These are phyloP conservation scores for Sciurus vulgaris DNA, from an alignment of 2,797 vertebrate genomes.

Conservation along the genomic window DNA sequence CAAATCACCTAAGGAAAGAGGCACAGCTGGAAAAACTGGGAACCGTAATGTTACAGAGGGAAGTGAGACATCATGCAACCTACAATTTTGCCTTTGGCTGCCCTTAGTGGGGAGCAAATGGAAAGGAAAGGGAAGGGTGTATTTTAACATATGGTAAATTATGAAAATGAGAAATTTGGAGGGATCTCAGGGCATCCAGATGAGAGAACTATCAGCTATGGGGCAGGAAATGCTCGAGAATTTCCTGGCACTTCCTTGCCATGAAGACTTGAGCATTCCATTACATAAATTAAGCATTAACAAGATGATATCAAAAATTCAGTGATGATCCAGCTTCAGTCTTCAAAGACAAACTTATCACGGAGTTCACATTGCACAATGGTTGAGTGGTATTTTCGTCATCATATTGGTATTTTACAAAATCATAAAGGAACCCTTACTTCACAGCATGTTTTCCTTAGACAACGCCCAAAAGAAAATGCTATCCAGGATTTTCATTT, in stretches of 20 bases:
- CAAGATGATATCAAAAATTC: constrained; percentile 64
- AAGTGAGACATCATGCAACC: neutral
- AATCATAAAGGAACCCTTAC: constrained; percentile 81
- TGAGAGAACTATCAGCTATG: neutral
- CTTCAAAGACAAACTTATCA: constrained; percentile 82
- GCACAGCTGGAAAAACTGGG: neutral
- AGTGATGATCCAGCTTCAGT: constrained; percentile 69
- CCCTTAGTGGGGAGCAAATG: neutral
- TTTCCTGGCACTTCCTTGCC: neutral
- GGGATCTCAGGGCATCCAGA: neutral
- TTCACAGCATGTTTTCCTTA: constrained; percentile 83
- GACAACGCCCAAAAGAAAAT: constrained; percentile 86
- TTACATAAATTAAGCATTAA: constrained; percentile 66
- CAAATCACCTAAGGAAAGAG: neutral
- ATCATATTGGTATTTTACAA: constrained; percentile 83
- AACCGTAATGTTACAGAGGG: neutral
- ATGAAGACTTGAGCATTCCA: neutral
- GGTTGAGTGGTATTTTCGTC: constrained; percentile 82
- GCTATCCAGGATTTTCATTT: constrained; percentile 86
- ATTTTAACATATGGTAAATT: constrained; percentile 41
- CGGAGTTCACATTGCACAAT: constrained; percentile 75
- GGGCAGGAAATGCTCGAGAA: neutral
- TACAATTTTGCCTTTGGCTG: neutral
- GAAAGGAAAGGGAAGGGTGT: neutral
- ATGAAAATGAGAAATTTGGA: neutral